Evolutionary conservation across 2,797 vertebrate species (phyloP).

Genomic region (Siniperca obscura): DNA sequence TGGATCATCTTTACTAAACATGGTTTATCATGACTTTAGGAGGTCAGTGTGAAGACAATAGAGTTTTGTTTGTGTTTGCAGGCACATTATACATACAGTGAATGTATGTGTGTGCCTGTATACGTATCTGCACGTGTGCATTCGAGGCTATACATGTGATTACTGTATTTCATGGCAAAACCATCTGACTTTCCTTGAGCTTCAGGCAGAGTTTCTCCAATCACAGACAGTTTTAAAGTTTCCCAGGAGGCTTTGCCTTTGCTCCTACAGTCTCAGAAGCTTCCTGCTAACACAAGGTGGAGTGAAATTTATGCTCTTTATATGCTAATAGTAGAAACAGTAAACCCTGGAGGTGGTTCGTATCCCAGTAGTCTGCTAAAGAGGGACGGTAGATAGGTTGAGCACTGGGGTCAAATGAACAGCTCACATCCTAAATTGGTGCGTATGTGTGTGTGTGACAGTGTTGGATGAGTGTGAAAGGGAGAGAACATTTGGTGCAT

Average conservation of each 20-base stretch:
- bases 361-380: slow-evolving; percentile 61
- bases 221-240: slow-evolving; percentile 35
- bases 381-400: slow-evolving; percentile 54
- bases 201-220: slow-evolving; percentile 42
- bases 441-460: slow-evolving; percentile 20
- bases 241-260: slow-evolving; percentile 54
- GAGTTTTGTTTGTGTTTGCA: neutral
- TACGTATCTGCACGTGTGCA: neutral
- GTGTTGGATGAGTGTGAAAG: slow-evolving; percentile 24
- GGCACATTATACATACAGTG: neutral
- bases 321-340: slow-evolving; percentile 73
- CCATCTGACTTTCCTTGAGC: slow-evolving; percentile 30
- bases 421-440: slow-evolving; percentile 51
- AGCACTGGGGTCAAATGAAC: slow-evolving; percentile 68
- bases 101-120: neutral
- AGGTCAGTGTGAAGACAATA: slow-evolving; percentile 3
- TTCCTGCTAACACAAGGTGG: slow-evolving; percentile 50
- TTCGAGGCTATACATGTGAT: neutral
- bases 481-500: slow-evolving; percentile 1
- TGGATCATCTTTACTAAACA: neutral
- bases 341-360: slow-evolving; percentile 66
- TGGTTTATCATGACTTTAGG: neutral
- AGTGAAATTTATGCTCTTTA: slow-evolving; percentile 67
- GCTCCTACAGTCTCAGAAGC: slow-evolving; percentile 46
- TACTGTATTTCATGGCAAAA: slow-evolving; percentile 40